A percentile compares a stretch with the other conserved stretches of the same genome.
Evolutionary conservation across 1,140 invertebrate species (phyloP).

Genomic region (Zaprionus capensis): DNA sequence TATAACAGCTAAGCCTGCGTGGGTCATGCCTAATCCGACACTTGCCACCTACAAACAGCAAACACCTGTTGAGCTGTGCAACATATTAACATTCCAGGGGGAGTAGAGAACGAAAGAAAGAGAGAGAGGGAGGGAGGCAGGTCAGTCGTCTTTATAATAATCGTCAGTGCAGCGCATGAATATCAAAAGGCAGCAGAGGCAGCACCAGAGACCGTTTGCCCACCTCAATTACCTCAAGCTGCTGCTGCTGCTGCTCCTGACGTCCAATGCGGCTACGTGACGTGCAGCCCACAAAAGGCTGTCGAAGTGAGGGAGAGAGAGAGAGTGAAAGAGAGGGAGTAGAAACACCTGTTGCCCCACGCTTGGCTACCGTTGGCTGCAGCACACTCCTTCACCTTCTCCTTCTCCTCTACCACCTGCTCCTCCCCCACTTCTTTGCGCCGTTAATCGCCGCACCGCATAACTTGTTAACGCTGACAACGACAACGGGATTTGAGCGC

Average conservation of each 20-base stretch:
- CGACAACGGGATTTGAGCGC: conserved; percentile 76
- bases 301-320: background rate
- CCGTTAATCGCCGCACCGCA: conserved; percentile 68
- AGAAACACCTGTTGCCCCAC: conserved; percentile 67
- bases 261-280: conserved; percentile 63
- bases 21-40: conserved; percentile 38
- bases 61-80: conserved; percentile 9
- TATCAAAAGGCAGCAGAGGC: conserved; percentile 61
- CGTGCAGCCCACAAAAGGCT: conserved; percentile 54
- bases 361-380: conserved; percentile 53
- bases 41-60: conserved; percentile 17
- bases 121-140: background rate
- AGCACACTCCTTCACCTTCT: conserved; percentile 20
- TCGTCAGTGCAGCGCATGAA: conserved; percentile 55
- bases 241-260: conserved; percentile 57
- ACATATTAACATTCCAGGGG: conserved; percentile 26
- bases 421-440: background rate
- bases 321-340: conserved; percentile 1
- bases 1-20: conserved; percentile 11
- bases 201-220: conserved; percentile 33
- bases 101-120: background rate
- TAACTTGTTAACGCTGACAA: conserved; percentile 79
- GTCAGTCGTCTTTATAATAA: conserved; percentile 45
- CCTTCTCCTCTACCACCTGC: background rate
- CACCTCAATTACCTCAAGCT: conserved; percentile 73